Percentiles rank a stretch among this genome's conserved stretches.
Conservation (phyloP, 2,113 vertebrate species). For the Loxodonta africana region DNA sequence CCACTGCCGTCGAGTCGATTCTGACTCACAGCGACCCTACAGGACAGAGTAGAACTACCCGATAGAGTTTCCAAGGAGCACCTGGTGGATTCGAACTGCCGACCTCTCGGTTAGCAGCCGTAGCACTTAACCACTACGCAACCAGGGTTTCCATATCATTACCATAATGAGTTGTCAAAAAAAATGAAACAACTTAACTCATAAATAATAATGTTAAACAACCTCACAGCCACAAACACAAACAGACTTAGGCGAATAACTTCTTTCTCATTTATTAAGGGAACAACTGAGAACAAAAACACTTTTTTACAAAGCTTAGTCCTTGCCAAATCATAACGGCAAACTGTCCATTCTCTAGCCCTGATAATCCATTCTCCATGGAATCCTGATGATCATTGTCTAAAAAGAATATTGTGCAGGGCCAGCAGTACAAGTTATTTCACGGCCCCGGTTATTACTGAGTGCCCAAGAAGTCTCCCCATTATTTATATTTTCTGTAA, state of each 20-base stretch:
- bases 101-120: too few species aligned
- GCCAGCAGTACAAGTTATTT: constrained; percentile 14
- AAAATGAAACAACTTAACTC: constrained; percentile 2
- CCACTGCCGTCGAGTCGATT: too few species aligned
- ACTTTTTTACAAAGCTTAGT: background rate
- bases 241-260: background rate
- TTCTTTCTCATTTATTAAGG: constrained; percentile 34
- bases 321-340: background rate
- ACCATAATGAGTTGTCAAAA: constrained; percentile 39
- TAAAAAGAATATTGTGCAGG: background rate
- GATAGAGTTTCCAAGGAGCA: too few species aligned
- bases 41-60: too few species aligned
- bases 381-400: background rate
- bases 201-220: constrained; percentile 37
- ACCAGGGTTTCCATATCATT: background rate
- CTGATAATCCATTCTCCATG: background rate
- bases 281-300: constrained; percentile 9
- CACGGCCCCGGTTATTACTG: background rate
- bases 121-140: too few species aligned
- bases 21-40: too few species aligned
- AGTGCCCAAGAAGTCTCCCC: constrained; percentile 38
- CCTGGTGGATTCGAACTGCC: too few species aligned
- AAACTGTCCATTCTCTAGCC: background rate
- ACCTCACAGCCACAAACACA: constrained; percentile 8
- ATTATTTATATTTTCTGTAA: constrained; percentile 73